Conservation (phyloP, 2,888 invertebrate genomes). For the Drosophila koepferae region DNA sequence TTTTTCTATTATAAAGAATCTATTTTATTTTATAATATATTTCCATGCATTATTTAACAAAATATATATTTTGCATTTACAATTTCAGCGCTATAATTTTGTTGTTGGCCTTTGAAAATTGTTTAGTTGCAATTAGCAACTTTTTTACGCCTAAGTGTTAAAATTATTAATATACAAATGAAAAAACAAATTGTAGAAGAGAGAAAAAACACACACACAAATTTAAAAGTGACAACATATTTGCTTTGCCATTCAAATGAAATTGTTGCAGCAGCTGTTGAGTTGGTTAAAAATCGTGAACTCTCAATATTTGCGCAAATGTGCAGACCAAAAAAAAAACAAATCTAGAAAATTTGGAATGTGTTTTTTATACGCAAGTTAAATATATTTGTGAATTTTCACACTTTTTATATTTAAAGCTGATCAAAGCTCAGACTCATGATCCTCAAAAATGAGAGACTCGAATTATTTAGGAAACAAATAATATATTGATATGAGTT, state of each 20-base stretch:
- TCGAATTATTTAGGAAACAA: not conserved
- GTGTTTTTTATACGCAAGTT: not conserved
- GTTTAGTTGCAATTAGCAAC: constrained; percentile 60
- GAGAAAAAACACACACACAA: constrained; percentile 4
- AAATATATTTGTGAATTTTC: not conserved
- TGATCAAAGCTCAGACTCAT: not conserved
- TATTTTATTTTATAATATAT: too few relatives aligned
- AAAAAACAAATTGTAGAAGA: not conserved
- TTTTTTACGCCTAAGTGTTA: constrained; percentile 52
- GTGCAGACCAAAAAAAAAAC: not conserved
- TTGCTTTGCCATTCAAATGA: constrained; percentile 11
- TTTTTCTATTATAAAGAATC: too few relatives aligned
- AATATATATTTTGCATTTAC: not conserved
- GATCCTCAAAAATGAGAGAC: not conserved
- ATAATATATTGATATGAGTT: not conserved
- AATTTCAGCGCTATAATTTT: constrained; percentile 5
- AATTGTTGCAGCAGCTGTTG: not conserved
- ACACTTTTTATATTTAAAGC: not conserved
- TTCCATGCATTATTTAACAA: not conserved
- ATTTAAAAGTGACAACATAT: constrained; percentile 32
- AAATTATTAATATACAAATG: constrained; percentile 48
- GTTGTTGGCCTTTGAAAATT: constrained; percentile 22
- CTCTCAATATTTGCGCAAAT: constrained; percentile 54
- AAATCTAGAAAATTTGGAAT: not conserved
- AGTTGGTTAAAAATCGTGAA: constrained; percentile 20